phyloP scores from a whole-genome alignment of 2,113 vertebrate species.

The Eurystomus gularis region DNA sequence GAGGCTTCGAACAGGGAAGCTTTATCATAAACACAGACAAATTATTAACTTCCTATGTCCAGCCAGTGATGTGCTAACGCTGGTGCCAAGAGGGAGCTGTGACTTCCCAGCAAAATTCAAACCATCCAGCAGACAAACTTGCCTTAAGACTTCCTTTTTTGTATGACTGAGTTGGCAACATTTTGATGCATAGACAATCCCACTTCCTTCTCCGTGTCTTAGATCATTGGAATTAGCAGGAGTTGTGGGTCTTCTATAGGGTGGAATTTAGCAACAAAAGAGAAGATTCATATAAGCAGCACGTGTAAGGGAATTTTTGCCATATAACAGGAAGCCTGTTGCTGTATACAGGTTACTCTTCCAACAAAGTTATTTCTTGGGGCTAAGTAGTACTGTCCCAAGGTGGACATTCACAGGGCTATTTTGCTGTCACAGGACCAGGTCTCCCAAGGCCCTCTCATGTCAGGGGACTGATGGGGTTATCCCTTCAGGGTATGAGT shows the following conservation, averaged over 20 bases:
- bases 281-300: not conserved
- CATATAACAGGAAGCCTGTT: not conserved
- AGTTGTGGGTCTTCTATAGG: not conserved
- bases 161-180: not conserved
- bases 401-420: not conserved
- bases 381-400: not conserved
- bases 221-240: not conserved
- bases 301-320: not conserved
- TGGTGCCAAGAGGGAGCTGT: not conserved
- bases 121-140: not conserved
- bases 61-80: not conserved
- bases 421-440: not conserved
- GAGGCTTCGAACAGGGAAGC: not conserved
- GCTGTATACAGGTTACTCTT: not conserved
- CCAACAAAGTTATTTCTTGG: not conserved
- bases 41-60: constrained; percentile 38
- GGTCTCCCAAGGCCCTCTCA: not conserved
- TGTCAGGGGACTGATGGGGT: not conserved
- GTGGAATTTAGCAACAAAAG: not conserved
- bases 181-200: not conserved
- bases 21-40: not conserved
- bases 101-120: constrained; percentile 13
- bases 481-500: not conserved
- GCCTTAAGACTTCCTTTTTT: not conserved
- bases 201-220: not conserved